Conservation (phyloP, 2,797 vertebrate genomes). For the Apogon hyalosoma region DNA sequence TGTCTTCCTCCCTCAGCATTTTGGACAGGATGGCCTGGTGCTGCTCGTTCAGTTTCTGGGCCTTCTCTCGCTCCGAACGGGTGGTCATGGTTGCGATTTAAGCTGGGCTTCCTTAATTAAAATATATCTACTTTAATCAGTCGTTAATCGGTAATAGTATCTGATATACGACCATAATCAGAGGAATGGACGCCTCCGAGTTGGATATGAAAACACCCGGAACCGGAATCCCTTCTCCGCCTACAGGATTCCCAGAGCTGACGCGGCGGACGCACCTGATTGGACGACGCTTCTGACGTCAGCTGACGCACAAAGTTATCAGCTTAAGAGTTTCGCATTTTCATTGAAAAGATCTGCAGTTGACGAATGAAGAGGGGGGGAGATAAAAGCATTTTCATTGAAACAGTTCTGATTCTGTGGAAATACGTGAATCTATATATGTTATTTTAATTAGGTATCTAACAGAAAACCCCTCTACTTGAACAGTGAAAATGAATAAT, state of each 20-base stretch:
- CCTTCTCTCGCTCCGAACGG: conserved; percentile 96
- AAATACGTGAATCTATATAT: no score
- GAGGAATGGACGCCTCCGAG: conserved; percentile 54
- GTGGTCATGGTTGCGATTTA: conserved; percentile 87
- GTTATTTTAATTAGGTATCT: no score
- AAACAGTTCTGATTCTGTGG: no score
- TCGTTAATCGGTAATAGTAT: conserved; percentile 54
- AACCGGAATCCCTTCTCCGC: conserved; percentile 81
- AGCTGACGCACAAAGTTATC: conserved; percentile 7
- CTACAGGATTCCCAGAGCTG: conserved; percentile 69
- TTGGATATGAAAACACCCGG: conserved; percentile 79
- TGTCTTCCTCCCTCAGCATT: conserved; percentile 97
- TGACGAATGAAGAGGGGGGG: no score
- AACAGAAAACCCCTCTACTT: no score
- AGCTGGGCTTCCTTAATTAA: conserved; percentile 19
- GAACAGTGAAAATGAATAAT: no score
- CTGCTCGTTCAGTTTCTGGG: conserved; percentile 98
- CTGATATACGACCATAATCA: conserved; percentile 79
- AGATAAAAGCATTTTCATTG: no score
- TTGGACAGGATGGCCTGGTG: conserved; percentile 97
- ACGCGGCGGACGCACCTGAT: conserved; percentile 63
- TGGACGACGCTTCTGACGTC: conserved; percentile 63
- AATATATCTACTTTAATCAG: conserved; percentile 35
- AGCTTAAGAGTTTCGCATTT: conserved; percentile 18
- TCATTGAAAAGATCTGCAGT: not conserved